Base-by-base conservation (phyloP, 2,113 vertebrate genomes). In the Murina feae region DNA sequence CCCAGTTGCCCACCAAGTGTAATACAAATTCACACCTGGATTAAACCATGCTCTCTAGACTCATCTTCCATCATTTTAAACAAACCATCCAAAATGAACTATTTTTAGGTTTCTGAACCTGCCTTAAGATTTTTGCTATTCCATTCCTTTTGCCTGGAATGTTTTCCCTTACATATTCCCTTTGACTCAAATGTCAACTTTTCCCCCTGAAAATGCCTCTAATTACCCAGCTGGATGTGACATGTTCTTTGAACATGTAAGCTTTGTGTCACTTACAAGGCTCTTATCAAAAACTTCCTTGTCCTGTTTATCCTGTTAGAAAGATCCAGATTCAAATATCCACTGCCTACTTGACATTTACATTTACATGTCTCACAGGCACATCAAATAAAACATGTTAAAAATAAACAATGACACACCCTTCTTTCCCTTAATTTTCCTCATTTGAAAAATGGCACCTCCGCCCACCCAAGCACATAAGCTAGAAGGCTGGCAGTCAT, bases 381-480 rank as follows among this genome's bases (percentile, higher is more conserved):
- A 35, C 78, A 89, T 95, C 76, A 92, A 95, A 75, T 78, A 92
- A 95, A 96, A 75, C 60, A 32, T 89, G 69, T 84, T 94, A 76
- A 91, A 95, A 96, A 86, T 90, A 92, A 95, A 90, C 63, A 78
- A 51, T 55, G 42, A 85, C 28, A 68, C 28, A 75, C 28, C 53
- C 18, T 69, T 21, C 55, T 44, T 66, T 63, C n/a, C 47, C 13
- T 63, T 81, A 74, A 0, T 96, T 90, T 90, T 92, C 49, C 32
- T 96, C 39, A 47, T 95, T 88, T 75, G 83, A 89, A 80, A 94
- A 94, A 76, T 89, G 69, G 35, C 65, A 84, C 44, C 20, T 95
- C 55, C 32, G 91, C 74, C 74, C 23, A 95, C 44, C 58, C 53
- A 76, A 47, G 81, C 65, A 12, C 68, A 91, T 51, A 53, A 91